Evolutionary conservation across 2,888 invertebrate genomes (phyloP), one percentile per base, ranked within the genome.

Genomic region (Druceiella hillmani): DNA sequence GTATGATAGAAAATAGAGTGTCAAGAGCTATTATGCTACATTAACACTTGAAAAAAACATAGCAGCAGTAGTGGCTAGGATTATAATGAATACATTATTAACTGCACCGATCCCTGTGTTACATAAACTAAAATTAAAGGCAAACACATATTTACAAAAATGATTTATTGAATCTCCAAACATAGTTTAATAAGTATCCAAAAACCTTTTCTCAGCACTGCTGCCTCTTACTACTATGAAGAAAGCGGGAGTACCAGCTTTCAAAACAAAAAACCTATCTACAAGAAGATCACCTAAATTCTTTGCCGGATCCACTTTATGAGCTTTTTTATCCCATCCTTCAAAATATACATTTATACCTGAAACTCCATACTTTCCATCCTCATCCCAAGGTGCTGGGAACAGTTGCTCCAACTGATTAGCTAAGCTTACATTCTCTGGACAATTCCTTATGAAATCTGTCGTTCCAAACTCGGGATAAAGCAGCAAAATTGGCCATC

Each of bases 401-500:
- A 91, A 86, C 27, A 90, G 60, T 49, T 79, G 75, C 24, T 68
- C 61, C 22, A 67, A 50, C 24, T 62, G 64, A 40, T 49, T 55
- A 2, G 57, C 58, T 58, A 76, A 78, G 71, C 71, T 64, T 1
- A 75, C 73, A 50, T 81, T 75, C 64, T 94, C 93, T 6, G 78
- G 75, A 54, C 93, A 87, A 40, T 78, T 75, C 58, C 86, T 81
- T 25, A 97, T 76, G 51, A 92, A 88, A 61, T 98, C 97, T 32
- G 90, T 87, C 52, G 86, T 80, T 40, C 81, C 73, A 55, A 83
- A 83, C 62, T 95, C 93, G 0, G 95, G 95, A 61, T 94, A 97
- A 7, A 90, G 66, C 48, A 95, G 79, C 11, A 89, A 68, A 0
- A 92, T 83, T 0, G 95, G 95, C 94, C 94, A 97, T 33, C 81